Percentiles rank a stretch among this genome's conserved stretches.
Evolutionary conservation across 2,113 vertebrate genomes (phyloP).

Genomic region (Callipepla californica): DNA sequence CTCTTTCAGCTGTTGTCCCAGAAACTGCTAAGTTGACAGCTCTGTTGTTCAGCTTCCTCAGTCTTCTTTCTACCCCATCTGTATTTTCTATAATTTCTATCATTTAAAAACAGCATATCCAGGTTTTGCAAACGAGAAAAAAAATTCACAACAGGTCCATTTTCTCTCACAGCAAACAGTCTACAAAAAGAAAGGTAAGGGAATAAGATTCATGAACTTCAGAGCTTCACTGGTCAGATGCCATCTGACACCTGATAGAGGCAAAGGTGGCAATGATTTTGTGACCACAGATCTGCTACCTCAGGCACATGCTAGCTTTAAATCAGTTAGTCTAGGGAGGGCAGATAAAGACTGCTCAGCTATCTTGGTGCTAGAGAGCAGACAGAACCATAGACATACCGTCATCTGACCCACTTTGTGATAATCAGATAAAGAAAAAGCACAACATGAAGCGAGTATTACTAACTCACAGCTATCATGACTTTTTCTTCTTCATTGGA

Average conservation of each 20-base stretch:
- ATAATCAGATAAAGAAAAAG: conserved; percentile 16
- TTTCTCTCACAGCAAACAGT: background rate
- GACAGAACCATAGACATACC: background rate
- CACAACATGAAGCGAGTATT: background rate
- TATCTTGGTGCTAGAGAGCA: background rate
- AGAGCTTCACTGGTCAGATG: background rate
- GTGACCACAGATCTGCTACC: background rate
- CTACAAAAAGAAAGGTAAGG: background rate
- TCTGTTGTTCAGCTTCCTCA: background rate
- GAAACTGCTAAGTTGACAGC: background rate
- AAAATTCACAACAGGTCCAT: background rate
- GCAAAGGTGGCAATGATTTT: background rate
- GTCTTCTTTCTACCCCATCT: background rate
- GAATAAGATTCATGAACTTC: background rate
- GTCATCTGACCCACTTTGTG: background rate
- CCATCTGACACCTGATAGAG: background rate
- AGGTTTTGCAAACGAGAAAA: background rate
- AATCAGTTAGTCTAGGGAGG: background rate
- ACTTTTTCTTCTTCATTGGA: conserved; percentile 24
- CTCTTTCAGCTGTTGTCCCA: background rate
- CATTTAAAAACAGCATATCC: background rate
- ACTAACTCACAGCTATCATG: background rate
- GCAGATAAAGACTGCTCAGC: background rate
- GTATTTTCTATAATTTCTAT: background rate
- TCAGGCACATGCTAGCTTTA: background rate